Percentiles rank a stretch among this genome's conserved stretches.
phyloP scores from a whole-genome alignment of 1,140 invertebrate genomes.

The Cardiocondyla obscurior region DNA sequence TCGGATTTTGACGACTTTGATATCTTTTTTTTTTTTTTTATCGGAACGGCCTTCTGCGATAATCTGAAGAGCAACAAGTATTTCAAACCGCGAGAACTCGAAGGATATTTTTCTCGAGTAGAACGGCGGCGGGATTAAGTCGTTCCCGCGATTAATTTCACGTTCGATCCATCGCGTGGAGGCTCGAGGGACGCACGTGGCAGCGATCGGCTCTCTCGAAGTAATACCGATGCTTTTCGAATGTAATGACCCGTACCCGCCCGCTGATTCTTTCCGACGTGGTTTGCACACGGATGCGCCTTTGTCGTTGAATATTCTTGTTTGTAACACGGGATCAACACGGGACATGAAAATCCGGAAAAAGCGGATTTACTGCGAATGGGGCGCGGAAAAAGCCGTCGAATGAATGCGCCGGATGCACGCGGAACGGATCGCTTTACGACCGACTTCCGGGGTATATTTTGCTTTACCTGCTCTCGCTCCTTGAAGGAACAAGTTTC shows the following conservation, averaged over 20 bases:
- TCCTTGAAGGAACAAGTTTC: background rate
- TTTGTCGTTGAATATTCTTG: slow-evolving; percentile 44
- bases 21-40: background rate
- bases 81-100: background rate
- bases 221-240: slow-evolving; percentile 27
- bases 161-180: background rate
- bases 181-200: slow-evolving; percentile 28
- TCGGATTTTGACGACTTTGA: background rate
- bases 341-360: slow-evolving; percentile 57
- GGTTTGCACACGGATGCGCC: slow-evolving; percentile 10
- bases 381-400: slow-evolving; percentile 2
- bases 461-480: slow-evolving; percentile 52
- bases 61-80: background rate
- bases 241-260: background rate
- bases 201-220: background rate
- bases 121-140: slow-evolving; percentile 28
- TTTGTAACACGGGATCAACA: background rate
- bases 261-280: background rate
- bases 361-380: slow-evolving; percentile 67
- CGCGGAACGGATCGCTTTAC: slow-evolving; percentile 59
- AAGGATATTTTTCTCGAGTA: background rate
- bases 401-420: slow-evolving; percentile 62
- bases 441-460: slow-evolving; percentile 63
- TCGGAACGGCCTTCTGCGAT: too few species aligned
- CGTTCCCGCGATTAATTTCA: slow-evolving; percentile 36